A percentile compares a stretch with the other conserved stretches of the same genome.
Conservation (phyloP, 2,797 vertebrate species). For the Eleutherodactylus coqui region DNA sequence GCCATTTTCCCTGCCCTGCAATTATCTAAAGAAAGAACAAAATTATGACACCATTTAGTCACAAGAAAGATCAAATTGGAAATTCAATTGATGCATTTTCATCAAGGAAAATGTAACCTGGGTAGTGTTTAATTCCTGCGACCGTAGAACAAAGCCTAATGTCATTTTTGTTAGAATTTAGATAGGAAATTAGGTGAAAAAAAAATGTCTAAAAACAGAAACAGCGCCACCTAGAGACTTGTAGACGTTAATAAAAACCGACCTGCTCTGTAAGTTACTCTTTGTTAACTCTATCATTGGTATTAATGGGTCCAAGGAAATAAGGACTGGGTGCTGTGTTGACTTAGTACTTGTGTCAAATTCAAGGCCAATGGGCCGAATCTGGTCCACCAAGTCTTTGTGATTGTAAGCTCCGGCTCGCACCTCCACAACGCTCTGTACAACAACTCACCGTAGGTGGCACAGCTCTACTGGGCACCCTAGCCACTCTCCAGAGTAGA, state of each 20-base stretch:
- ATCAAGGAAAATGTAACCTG: not conserved
- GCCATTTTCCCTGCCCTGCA: not conserved
- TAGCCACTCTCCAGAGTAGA: no score
- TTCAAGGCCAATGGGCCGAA: no score
- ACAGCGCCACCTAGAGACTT: not conserved
- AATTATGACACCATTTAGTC: not conserved
- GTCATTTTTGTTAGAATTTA: not conserved
- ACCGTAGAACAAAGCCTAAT: not conserved
- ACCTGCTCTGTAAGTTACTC: not conserved
- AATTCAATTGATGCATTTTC: not conserved
- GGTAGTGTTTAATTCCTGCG: not conserved
- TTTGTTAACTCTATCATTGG: not conserved
- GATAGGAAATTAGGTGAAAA: not conserved
- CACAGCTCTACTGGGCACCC: no score
- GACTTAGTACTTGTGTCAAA: no score
- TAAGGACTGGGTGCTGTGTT: not conserved
- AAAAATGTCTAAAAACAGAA: not conserved
- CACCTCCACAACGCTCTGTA: no score
- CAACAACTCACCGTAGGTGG: no score
- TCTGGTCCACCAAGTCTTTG: no score
- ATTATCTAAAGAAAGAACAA: constrained; percentile 9
- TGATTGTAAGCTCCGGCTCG: no score
- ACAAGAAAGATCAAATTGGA: not conserved
- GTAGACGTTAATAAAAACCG: not conserved
- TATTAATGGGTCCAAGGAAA: not conserved